phyloP scores from a whole-genome alignment of 2,797 vertebrate species.

The Sus cebifrons region DNA sequence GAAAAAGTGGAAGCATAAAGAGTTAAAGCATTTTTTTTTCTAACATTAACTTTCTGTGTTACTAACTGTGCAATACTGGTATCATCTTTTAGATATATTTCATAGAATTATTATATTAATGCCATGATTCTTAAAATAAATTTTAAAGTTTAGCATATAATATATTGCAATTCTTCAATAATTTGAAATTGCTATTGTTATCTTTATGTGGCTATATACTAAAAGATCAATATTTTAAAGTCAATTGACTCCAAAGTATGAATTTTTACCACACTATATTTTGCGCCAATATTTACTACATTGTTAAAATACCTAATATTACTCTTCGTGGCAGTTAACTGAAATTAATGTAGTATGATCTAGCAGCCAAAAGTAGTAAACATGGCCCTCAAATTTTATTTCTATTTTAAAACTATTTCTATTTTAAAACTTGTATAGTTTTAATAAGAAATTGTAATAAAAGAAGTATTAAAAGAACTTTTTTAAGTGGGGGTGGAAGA shows the following conservation, averaged over 20 bases:
- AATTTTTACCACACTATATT: neutral
- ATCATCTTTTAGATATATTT: neutral
- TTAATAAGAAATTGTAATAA: neutral
- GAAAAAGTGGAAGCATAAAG: neutral
- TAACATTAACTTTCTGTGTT: neutral
- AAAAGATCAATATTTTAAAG: constrained; percentile 1
- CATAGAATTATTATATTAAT: neutral
- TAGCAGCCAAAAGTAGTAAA: neutral
- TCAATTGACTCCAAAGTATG: neutral
- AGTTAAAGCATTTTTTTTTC: neutral
- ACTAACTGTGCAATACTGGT: neutral
- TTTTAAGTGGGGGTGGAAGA: neutral
- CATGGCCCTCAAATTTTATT: neutral
- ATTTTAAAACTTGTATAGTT: neutral
- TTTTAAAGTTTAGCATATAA: neutral
- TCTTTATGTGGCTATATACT: neutral
- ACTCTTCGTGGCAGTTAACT: neutral
- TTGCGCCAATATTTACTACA: neutral
- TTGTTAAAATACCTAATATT: neutral
- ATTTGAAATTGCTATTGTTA: neutral
- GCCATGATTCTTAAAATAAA: neutral
- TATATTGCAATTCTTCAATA: neutral
- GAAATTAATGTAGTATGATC: neutral
- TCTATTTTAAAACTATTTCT: too few relatives aligned
- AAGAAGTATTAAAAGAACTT: neutral